Evolutionary conservation across 2,113 vertebrate species (phyloP).

Genomic region (Oplegnathus fasciatus): DNA sequence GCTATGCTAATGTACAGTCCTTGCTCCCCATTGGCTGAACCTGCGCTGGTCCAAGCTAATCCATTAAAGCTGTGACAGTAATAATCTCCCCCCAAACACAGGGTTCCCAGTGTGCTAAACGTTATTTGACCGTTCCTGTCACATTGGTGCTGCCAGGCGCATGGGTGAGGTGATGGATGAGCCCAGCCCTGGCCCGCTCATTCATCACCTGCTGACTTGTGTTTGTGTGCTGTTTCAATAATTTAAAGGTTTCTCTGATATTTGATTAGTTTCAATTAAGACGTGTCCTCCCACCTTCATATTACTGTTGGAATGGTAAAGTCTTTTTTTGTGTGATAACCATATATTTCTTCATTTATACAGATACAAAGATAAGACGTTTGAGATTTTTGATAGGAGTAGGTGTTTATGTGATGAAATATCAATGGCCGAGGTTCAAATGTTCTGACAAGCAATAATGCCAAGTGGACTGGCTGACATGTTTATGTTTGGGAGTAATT

Average conservation of each 20-base stretch:
- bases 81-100: conserved; percentile 82
- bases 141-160: conserved; percentile 72
- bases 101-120: conserved; percentile 82
- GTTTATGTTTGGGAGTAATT: conserved; percentile 63
- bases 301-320: background rate
- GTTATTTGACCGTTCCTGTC: conserved; percentile 86
- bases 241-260: conserved; percentile 62
- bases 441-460: conserved; percentile 5
- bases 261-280: conserved; percentile 60
- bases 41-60: conserved; percentile 77
- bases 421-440: conserved; percentile 27
- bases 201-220: conserved; percentile 79
- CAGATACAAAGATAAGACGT: background rate
- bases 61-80: conserved; percentile 85
- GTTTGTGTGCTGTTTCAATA: conserved; percentile 66
- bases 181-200: conserved; percentile 59
- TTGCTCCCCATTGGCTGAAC: conserved; percentile 74
- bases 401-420: conserved; percentile 22
- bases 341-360: background rate
- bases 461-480: conserved; percentile 8
- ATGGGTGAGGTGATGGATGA: conserved; percentile 82
- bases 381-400: background rate
- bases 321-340: background rate
- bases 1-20: conserved; percentile 81
- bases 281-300: conserved; percentile 1